Conservation (phyloP, 2,888 invertebrate genomes). For the Pediacus dermestoides region DNA sequence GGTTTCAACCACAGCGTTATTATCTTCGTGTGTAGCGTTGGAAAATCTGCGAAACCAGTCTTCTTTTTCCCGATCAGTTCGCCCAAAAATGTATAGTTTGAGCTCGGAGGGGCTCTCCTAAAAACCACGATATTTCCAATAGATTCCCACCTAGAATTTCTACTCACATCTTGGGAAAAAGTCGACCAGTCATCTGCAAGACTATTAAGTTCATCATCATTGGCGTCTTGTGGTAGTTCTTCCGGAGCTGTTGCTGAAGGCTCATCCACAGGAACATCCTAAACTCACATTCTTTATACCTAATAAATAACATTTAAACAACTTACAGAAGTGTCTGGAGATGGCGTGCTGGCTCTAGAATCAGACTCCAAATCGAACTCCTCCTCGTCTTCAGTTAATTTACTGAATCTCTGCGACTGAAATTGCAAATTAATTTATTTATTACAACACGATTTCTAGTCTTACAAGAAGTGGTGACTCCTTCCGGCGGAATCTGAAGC, state of each 20-base stretch:
- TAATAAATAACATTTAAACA: neutral
- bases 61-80: slow-evolving; percentile 87
- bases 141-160: slow-evolving; percentile 10
- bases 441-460: no score
- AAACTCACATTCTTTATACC: slow-evolving; percentile 7
- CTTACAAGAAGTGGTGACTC: neutral
- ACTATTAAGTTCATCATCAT: slow-evolving; percentile 27
- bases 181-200: slow-evolving; percentile 31
- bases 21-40: slow-evolving; percentile 37
- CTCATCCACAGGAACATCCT: slow-evolving; percentile 27
- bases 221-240: slow-evolving; percentile 23
- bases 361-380: slow-evolving; percentile 39
- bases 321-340: slow-evolving; percentile 34
- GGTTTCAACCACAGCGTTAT: slow-evolving; percentile 8
- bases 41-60: slow-evolving; percentile 66
- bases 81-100: slow-evolving; percentile 56
- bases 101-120: slow-evolving; percentile 33
- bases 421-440: no score
- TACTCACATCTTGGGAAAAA: slow-evolving; percentile 27
- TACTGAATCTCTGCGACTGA: slow-evolving; percentile 42
- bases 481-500: slow-evolving; percentile 4
- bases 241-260: slow-evolving; percentile 16
- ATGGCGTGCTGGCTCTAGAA: slow-evolving; percentile 39
- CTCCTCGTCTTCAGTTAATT: slow-evolving; percentile 38
- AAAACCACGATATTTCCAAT: slow-evolving; percentile 21